A percentile compares a stretch with the other conserved stretches of the same genome.
These are phyloP conservation scores for Ectemnius lituratus DNA, from an alignment of 2,888 invertebrate genomes.

Conservation along the genomic window DNA sequence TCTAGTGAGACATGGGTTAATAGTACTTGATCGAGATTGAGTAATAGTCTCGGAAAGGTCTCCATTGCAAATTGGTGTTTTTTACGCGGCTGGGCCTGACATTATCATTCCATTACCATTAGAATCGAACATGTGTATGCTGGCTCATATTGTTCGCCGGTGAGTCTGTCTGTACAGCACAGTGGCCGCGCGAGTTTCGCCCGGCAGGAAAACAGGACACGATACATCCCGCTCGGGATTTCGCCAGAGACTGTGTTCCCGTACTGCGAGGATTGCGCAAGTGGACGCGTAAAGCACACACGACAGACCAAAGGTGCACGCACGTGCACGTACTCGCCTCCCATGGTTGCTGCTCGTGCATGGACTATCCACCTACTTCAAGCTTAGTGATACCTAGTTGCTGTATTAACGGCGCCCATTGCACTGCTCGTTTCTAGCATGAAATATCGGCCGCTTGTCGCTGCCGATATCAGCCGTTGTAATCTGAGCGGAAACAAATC, in stretches of 20 bases:
- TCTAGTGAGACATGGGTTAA: too few species aligned
- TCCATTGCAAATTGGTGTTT: too few species aligned
- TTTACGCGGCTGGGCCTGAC: too few species aligned
- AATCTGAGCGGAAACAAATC: constrained; percentile 63
- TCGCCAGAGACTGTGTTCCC: not conserved
- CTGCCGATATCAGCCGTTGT: constrained; percentile 55
- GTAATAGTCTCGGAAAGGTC: too few species aligned
- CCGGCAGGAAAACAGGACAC: constrained; percentile 2
- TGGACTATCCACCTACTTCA: not conserved
- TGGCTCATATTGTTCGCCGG: not conserved
- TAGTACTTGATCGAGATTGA: too few species aligned
- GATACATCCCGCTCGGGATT: constrained; percentile 7
- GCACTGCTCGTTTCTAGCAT: constrained; percentile 49
- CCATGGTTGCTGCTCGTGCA: not conserved
- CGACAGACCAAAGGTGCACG: not conserved
- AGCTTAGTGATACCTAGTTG: constrained; percentile 1
- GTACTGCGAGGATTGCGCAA: constrained; percentile 7
- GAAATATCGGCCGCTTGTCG: constrained; percentile 59
- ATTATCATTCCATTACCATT: too few species aligned
- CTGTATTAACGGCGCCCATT: constrained; percentile 45
- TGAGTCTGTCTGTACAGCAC: not conserved
- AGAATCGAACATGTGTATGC: too few species aligned
- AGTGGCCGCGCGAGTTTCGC: constrained; percentile 1
- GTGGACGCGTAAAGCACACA: not conserved
- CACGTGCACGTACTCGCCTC: not conserved